Evolutionary conservation across 2,888 invertebrate genomes (phyloP).

Genomic region (Aethes cnicana): DNA sequence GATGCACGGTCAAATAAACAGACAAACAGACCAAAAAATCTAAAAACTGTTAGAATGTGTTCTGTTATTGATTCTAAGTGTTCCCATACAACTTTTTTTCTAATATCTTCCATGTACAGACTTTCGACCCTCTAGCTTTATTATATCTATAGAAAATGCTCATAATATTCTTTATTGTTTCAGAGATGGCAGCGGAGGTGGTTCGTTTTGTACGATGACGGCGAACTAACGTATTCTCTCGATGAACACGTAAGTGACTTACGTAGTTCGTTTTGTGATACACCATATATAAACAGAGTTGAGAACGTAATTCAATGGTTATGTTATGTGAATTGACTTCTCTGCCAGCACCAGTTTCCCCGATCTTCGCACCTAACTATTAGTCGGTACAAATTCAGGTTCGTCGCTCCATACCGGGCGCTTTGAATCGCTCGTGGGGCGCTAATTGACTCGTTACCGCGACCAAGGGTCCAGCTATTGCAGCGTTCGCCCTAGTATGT

Average conservation of each 20-base stretch:
- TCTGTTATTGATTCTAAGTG: too few species aligned
- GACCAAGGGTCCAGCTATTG: constrained; percentile 24
- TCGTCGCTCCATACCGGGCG: constrained; percentile 41
- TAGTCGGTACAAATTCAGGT: constrained; percentile 37
- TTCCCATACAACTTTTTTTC: too few species aligned
- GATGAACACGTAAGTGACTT: constrained; percentile 96
- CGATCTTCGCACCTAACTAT: constrained; percentile 37
- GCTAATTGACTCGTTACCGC: constrained; percentile 66
- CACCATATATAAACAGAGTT: too few species aligned
- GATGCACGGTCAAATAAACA: too few species aligned
- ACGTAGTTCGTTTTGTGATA: background rate
- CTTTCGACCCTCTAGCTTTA: too few species aligned
- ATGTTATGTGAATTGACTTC: too few species aligned
- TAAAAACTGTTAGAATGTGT: too few species aligned
- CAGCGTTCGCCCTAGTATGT: constrained; percentile 22
- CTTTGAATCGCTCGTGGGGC: constrained; percentile 44
- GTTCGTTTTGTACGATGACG: constrained; percentile 98
- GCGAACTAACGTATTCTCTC: constrained; percentile 97
- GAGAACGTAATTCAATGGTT: too few species aligned
- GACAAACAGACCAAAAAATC: too few species aligned
- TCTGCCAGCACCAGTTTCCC: constrained; percentile 45
- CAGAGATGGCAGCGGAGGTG: constrained; percentile 99
- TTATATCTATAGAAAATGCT: too few species aligned
- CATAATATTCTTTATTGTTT: constrained; percentile 66
- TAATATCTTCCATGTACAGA: too few species aligned